These are phyloP conservation scores for Mirounga angustirostris DNA, from an alignment of 2,113 vertebrate species.

Conservation along the genomic window DNA sequence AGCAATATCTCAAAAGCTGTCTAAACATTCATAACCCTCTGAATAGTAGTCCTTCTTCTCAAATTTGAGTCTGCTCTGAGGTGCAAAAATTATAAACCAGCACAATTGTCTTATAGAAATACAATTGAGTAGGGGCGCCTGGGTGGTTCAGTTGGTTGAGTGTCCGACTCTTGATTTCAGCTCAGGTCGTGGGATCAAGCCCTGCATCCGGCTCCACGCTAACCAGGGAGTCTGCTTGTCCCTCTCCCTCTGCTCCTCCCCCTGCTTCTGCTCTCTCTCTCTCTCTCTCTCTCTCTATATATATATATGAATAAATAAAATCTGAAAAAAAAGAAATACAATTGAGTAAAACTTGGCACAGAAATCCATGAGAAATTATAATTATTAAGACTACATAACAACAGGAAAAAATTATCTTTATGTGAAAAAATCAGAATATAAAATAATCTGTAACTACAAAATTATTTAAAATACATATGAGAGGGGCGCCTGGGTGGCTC, in stretches of 20 bases:
- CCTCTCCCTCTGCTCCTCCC: background rate
- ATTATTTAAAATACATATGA: conserved; percentile 41
- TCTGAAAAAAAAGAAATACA: background rate
- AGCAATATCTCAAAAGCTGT: conserved; percentile 45
- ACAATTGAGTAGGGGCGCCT: background rate
- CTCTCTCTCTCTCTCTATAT: background rate
- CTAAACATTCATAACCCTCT: conserved; percentile 45
- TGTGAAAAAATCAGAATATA: conserved; percentile 44
- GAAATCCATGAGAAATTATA: conserved; percentile 22
- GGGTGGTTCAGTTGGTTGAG: background rate
- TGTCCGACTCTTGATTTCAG: background rate
- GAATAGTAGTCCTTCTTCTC: background rate
- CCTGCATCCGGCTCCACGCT: background rate
- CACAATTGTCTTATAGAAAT: background rate
- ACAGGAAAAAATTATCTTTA: conserved; percentile 9
- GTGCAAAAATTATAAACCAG: conserved; percentile 19
- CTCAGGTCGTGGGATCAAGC: background rate
- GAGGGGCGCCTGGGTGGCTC: no score
- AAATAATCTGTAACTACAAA: conserved; percentile 22
- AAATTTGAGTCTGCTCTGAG: conserved; percentile 38
- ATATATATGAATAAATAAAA: background rate
- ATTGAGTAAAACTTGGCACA: conserved; percentile 33
- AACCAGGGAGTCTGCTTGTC: background rate
- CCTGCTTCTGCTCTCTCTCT: background rate
- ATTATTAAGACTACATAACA: conserved; percentile 30